A percentile compares a stretch with the other conserved stretches of the same genome.
Conservation (phyloP, 2,797 vertebrate species). For the Macroramphosus scolopax region DNA sequence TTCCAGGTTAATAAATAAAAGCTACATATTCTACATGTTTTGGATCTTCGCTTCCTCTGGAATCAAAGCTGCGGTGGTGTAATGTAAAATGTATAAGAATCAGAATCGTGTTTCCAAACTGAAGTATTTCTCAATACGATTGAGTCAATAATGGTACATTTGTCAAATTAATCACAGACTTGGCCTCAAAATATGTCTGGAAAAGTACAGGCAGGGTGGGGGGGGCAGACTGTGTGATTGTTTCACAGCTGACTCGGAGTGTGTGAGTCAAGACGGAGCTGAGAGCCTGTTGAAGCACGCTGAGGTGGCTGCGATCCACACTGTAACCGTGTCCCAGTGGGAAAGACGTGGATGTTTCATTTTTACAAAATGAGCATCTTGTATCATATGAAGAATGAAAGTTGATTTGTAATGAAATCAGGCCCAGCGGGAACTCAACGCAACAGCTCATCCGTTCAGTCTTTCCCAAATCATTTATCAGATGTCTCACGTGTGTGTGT, state of each 20-base stretch:
- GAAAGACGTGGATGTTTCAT: not conserved
- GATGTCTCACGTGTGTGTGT: conserved; percentile 2
- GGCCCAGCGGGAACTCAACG: not conserved
- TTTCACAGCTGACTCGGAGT: conserved; percentile 11
- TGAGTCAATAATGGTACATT: no score
- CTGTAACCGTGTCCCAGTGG: conserved; percentile 1
- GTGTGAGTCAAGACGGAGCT: conserved; percentile 20
- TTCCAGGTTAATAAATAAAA: no score
- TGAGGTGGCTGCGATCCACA: conserved; percentile 18
- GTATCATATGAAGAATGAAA: not conserved
- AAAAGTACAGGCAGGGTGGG: conserved; percentile 37
- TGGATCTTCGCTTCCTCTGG: no score
- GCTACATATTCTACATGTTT: no score
- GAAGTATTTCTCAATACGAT: no score
- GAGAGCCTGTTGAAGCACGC: conserved; percentile 54
- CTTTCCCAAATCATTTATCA: conserved; percentile 1
- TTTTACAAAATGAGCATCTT: not conserved
- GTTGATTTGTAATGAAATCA: not conserved
- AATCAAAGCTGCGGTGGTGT: no score
- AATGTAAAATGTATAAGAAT: no score
- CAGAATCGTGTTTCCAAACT: no score
- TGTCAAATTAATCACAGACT: no score
- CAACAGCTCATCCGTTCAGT: conserved; percentile 2
- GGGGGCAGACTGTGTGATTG: conserved; percentile 15
- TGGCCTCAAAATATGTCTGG: conserved; percentile 7